These are phyloP conservation scores for Ammodytes dubius DNA, from an alignment of 2,113 vertebrate species.

Conservation along the genomic window DNA sequence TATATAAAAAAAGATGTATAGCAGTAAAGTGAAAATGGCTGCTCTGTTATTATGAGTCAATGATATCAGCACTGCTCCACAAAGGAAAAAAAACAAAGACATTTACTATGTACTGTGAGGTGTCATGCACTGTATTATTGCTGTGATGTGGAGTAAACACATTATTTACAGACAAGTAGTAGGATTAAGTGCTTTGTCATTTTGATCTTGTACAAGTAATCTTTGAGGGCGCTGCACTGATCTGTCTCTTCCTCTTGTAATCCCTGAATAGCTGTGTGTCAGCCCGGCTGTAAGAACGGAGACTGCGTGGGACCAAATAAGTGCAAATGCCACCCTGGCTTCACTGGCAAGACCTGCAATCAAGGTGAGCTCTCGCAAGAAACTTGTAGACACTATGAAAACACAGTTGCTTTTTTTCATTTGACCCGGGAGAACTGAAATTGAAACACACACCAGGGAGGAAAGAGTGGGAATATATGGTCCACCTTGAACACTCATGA, in stretches of 20 bases:
- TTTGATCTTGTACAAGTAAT: constrained; percentile 58
- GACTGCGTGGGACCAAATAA: constrained; percentile 96
- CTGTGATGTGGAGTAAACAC: constrained; percentile 44
- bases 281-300: constrained; percentile 94
- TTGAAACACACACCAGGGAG: constrained; percentile 16
- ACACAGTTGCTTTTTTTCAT: constrained; percentile 20
- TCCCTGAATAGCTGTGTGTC: constrained; percentile 90
- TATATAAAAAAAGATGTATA: neutral
- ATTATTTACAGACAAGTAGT: constrained; percentile 56
- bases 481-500: neutral
- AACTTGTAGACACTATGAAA: neutral
- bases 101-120: constrained; percentile 35
- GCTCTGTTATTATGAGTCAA: constrained; percentile 48
- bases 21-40: constrained; percentile 39
- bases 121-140: constrained; percentile 21
- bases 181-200: constrained; percentile 70
- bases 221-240: constrained; percentile 56
- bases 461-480: constrained; percentile 7
- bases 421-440: constrained; percentile 4
- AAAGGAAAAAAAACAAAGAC: constrained; percentile 44
- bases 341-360: constrained; percentile 96
- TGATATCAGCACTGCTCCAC: constrained; percentile 52
- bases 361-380: constrained; percentile 88
- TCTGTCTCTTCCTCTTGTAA: constrained; percentile 69
- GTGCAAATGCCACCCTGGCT: constrained; percentile 96